These are phyloP conservation scores for Heliconius hewitsoni DNA, from an alignment of 1,140 invertebrate species.

Conservation along the genomic window DNA sequence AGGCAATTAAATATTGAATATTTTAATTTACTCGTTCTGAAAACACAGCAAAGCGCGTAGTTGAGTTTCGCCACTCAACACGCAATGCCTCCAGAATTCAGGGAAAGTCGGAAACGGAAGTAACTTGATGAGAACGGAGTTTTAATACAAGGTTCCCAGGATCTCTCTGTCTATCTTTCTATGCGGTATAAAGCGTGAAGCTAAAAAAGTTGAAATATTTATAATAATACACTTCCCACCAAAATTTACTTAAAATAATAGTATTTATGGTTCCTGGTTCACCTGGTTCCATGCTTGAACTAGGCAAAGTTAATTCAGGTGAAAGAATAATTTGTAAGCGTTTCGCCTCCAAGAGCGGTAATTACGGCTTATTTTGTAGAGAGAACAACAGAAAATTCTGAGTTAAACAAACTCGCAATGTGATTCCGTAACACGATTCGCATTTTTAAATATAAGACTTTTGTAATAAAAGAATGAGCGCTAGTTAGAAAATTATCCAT, in stretches of 20 bases:
- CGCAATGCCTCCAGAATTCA: too few species aligned
- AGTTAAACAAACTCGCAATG: constrained; percentile 27
- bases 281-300: constrained; percentile 12
- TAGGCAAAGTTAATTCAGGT: constrained; percentile 39
- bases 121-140: too few species aligned
- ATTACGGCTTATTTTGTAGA: constrained; percentile 41
- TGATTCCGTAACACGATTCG: constrained; percentile 25
- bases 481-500: constrained; percentile 4
- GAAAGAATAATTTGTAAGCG: constrained; percentile 44
- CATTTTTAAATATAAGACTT: constrained; percentile 35
- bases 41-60: too few species aligned
- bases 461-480: constrained; percentile 24
- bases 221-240: neutral
- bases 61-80: too few species aligned
- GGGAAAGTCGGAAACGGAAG: too few species aligned
- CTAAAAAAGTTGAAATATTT: neutral
- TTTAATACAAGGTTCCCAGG: too few species aligned
- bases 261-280: constrained; percentile 20
- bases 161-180: too few species aligned
- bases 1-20: too few species aligned
- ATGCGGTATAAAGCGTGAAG: too few species aligned
- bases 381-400: constrained; percentile 38
- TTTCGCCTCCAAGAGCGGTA: constrained; percentile 35
- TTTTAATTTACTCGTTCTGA: too few species aligned
- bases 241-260: constrained; percentile 17